Evolutionary conservation across 2,113 vertebrate genomes (phyloP).

Genomic region (Pheucticus melanocephalus): DNA sequence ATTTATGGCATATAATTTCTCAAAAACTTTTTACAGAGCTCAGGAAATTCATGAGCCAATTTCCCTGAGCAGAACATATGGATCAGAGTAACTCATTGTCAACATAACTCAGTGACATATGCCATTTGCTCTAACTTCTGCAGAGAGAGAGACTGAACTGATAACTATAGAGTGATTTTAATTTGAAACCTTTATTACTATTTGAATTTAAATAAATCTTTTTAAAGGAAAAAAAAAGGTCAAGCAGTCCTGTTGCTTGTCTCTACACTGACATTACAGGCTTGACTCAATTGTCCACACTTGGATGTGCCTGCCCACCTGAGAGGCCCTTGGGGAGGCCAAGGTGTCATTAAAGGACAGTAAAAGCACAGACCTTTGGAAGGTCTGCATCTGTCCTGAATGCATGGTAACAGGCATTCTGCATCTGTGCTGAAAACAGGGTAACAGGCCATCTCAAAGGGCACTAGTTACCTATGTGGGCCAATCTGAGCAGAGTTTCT

Average conservation of each 20-base stretch:
- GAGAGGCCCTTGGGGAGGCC: not conserved
- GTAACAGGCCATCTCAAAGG: not conserved
- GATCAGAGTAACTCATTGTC: not conserved
- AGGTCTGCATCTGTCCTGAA: not conserved
- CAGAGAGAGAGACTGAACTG: not conserved
- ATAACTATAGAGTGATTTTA: not conserved
- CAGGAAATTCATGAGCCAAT: not conserved
- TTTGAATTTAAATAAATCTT: not conserved
- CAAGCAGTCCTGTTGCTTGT: not conserved
- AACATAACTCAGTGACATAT: not conserved
- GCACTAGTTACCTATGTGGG: rapidly evolving
- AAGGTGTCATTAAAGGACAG: not conserved
- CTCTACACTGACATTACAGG: not conserved
- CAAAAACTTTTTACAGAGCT: not conserved
- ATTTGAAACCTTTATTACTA: not conserved
- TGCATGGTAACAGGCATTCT: too few relatives aligned
- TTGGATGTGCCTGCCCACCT: rapidly evolving
- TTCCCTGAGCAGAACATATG: not conserved
- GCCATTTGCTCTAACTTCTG: not conserved
- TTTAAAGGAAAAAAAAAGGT: not conserved
- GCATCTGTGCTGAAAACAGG: not conserved
- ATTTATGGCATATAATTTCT: not conserved
- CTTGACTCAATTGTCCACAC: not conserved
- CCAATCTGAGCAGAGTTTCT: not conserved
- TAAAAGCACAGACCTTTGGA: not conserved